Evolutionary conservation across 2,888 invertebrate genomes (phyloP).

Genomic region (Lobophora halterata): DNA sequence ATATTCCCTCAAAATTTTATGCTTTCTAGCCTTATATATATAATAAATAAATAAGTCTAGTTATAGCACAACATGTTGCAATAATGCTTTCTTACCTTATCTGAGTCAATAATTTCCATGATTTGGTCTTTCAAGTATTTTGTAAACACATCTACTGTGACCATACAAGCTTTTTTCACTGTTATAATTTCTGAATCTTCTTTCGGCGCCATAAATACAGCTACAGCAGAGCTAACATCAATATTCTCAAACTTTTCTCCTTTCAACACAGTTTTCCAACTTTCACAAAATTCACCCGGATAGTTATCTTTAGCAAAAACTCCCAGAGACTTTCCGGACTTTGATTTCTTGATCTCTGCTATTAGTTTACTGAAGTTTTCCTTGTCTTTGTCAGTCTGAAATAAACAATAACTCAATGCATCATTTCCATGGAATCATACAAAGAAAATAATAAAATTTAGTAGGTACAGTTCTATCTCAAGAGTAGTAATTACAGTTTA

Average conservation of each 20-base stretch:
- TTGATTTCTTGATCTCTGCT: conserved; percentile 91
- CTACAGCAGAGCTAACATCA: conserved; percentile 92
- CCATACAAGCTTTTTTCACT: conserved; percentile 95
- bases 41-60: too few relatives aligned
- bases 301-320: conserved; percentile 96
- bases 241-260: conserved; percentile 90
- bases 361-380: conserved; percentile 91
- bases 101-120: conserved; percentile 99
- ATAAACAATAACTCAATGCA: conserved; percentile 11
- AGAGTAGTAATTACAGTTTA: too few relatives aligned
- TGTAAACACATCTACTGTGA: conserved; percentile 96
- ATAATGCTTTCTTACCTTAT: conserved; percentile 83
- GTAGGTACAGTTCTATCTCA: too few relatives aligned
- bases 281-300: conserved; percentile 95
- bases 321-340: conserved; percentile 93
- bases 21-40: too few relatives aligned
- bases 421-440: too few relatives aligned
- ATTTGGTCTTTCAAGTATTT: conserved; percentile 98
- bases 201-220: conserved; percentile 94
- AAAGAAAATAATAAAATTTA: too few relatives aligned
- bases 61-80: conserved; percentile 45
- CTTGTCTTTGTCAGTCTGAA: conserved; percentile 93
- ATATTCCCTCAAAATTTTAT: too few relatives aligned
- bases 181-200: conserved; percentile 95
- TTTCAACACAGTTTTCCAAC: conserved; percentile 91